A percentile compares a stretch with the other conserved stretches of the same genome.
These are phyloP conservation scores for Leucophenga varia DNA, from an alignment of 1,140 invertebrate genomes.

Conservation along the genomic window DNA sequence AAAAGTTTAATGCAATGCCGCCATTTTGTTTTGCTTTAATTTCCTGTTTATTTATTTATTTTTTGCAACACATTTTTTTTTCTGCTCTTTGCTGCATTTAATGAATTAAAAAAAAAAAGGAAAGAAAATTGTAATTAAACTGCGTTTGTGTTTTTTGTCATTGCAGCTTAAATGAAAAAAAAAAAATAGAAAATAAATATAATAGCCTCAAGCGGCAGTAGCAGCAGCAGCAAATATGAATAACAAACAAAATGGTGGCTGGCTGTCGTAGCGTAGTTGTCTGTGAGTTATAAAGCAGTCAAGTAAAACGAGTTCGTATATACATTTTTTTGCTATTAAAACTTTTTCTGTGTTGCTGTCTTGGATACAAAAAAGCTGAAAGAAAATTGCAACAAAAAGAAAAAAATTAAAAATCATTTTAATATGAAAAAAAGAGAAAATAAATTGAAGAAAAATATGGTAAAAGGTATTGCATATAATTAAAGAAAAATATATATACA, in stretches of 20 bases:
- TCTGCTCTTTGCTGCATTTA: slow-evolving; percentile 33
- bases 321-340: slow-evolving; percentile 43
- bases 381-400: too few relatives aligned
- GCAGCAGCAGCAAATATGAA: slow-evolving; percentile 30
- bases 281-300: too few relatives aligned
- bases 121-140: slow-evolving; percentile 50
- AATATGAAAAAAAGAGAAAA: too few relatives aligned
- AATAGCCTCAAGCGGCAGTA: slow-evolving; percentile 15
- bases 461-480: slow-evolving; percentile 31
- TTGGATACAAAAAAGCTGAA: too few relatives aligned
- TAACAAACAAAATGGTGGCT: slow-evolving; percentile 21
- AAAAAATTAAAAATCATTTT: too few relatives aligned
- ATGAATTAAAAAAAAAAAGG: slow-evolving; percentile 32
- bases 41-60: slow-evolving; percentile 19
- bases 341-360: too few relatives aligned
- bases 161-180: slow-evolving; percentile 47
- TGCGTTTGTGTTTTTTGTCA: slow-evolving; percentile 52
- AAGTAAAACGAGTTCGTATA: slow-evolving; percentile 24
- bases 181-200: slow-evolving; percentile 38
- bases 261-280: too few relatives aligned
- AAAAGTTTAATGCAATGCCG: slow-evolving; percentile 28
- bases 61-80: slow-evolving; percentile 6
- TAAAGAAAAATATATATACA: slow-evolving; percentile 21
- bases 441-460: slow-evolving; percentile 20
- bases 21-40: slow-evolving; percentile 26